A percentile compares a stretch with the other conserved stretches of the same genome.
These are phyloP conservation scores for Cristatella mucedo DNA, from an alignment of 2,888 invertebrate genomes.

Conservation along the genomic window DNA sequence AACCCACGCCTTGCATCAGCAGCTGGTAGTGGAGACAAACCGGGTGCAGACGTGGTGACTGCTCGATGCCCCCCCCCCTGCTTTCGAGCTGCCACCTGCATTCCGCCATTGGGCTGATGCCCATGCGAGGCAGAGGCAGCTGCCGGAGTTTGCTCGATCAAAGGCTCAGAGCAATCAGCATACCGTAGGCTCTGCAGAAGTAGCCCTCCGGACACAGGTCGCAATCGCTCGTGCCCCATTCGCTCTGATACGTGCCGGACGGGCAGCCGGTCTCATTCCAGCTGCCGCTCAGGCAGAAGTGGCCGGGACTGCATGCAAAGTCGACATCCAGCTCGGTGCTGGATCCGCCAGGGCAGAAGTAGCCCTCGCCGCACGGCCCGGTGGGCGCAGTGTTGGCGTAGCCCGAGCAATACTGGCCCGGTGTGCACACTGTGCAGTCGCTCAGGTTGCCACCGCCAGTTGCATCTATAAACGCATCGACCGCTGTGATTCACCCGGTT, in stretches of 20 bases:
- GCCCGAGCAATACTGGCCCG: conserved; percentile 27
- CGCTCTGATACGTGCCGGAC: conserved; percentile 30
- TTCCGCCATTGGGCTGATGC: no score
- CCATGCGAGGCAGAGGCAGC: no score
- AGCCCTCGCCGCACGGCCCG: conserved; percentile 25
- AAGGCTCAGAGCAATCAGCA: no score
- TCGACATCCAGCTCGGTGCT: no score
- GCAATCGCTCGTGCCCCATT: conserved; percentile 25
- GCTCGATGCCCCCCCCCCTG: no score
- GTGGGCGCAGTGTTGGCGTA: conserved; percentile 23
- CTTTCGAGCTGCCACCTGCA: no score
- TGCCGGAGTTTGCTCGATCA: no score
- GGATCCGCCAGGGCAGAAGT: conserved; percentile 31
- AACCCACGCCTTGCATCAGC: no score
- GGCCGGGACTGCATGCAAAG: conserved; percentile 29
- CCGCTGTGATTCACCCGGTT: no score
- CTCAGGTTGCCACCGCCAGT: conserved; percentile 20
- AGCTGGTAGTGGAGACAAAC: no score
- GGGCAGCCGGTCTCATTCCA: conserved; percentile 33
- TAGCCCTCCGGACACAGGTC: conserved; percentile 13
- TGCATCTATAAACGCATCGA: conserved; percentile 17
- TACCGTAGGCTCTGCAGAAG: conserved; percentile 21
- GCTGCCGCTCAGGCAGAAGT: conserved; percentile 30
- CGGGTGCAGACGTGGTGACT: no score
- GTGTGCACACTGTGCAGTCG: conserved; percentile 27